Evolutionary conservation across 1,140 invertebrate species (phyloP).

Genomic region (Calosoma granatense): DNA sequence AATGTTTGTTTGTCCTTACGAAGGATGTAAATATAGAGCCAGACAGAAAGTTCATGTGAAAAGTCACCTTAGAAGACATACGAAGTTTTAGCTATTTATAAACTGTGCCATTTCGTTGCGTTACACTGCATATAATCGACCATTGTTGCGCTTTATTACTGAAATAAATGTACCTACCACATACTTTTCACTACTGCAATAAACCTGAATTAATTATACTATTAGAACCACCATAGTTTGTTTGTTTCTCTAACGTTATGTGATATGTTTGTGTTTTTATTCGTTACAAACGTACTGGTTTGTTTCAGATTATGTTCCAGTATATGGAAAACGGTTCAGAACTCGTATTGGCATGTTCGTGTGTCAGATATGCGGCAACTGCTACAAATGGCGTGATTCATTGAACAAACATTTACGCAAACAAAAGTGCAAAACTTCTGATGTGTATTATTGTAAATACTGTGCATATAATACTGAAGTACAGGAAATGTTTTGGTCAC

Average conservation of each 20-base stretch:
- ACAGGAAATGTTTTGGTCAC: not conserved
- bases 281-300: no score
- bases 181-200: no score
- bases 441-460: not conserved
- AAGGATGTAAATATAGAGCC: constrained; percentile 36
- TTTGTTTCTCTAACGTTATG: no score
- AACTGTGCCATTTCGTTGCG: no score
- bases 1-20: constrained; percentile 47
- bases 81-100: not conserved
- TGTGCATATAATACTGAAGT: not conserved
- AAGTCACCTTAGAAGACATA: constrained; percentile 26
- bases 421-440: not conserved
- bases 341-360: not conserved
- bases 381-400: not conserved
- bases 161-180: no score
- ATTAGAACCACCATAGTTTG: no score
- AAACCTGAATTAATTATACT: no score
- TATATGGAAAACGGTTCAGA: not conserved
- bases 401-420: not conserved
- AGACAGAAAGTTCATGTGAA: constrained; percentile 38
- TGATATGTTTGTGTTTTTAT: no score
- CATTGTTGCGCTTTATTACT: no score
- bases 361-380: not conserved
- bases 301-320: no score
- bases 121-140: no score